phyloP scores from a whole-genome alignment of 2,797 vertebrate species.

The Pteronotus mesoamericanus region DNA sequence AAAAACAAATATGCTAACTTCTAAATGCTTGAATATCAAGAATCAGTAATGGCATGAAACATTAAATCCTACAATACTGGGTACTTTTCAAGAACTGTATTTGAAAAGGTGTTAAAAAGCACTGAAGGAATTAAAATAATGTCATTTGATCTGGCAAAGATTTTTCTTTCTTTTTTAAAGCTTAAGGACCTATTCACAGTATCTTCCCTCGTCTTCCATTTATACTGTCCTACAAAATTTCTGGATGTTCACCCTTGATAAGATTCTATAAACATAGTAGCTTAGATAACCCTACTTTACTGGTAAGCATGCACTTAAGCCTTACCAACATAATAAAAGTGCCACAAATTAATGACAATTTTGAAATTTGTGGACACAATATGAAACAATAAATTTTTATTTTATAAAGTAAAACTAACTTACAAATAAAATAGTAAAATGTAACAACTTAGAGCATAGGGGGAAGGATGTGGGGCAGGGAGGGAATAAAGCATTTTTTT shows the following conservation, averaged over 20 bases:
- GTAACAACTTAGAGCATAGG: not conserved
- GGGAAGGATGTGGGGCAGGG: not conserved
- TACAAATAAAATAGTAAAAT: slow-evolving; percentile 36
- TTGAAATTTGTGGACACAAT: slow-evolving; percentile 3
- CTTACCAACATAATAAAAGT: not conserved
- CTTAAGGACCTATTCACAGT: slow-evolving; percentile 37
- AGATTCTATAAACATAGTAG: not conserved
- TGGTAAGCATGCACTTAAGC: not conserved
- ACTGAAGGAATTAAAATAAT: slow-evolving; percentile 48
- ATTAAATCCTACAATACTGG: slow-evolving; percentile 77
- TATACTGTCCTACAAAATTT: not conserved
- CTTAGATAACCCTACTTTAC: not conserved
- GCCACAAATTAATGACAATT: slow-evolving; percentile 44
- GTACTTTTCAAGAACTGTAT: slow-evolving; percentile 66
- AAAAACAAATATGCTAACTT: slow-evolving; percentile 70
- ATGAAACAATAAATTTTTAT: slow-evolving; percentile 26
- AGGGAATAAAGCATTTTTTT: not conserved
- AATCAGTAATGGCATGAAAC: slow-evolving; percentile 79
- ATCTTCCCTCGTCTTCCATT: slow-evolving; percentile 43
- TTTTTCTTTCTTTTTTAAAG: not conserved
- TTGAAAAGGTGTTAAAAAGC: slow-evolving; percentile 62
- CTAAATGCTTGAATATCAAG: slow-evolving; percentile 87
- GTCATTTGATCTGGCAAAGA: slow-evolving; percentile 53
- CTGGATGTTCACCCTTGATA: not conserved
- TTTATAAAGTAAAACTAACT: slow-evolving; percentile 44